Percentiles rank a stretch among this genome's conserved stretches.
Conservation (phyloP, 2,113 vertebrate genomes). For the Himantopus leucocephalus region DNA sequence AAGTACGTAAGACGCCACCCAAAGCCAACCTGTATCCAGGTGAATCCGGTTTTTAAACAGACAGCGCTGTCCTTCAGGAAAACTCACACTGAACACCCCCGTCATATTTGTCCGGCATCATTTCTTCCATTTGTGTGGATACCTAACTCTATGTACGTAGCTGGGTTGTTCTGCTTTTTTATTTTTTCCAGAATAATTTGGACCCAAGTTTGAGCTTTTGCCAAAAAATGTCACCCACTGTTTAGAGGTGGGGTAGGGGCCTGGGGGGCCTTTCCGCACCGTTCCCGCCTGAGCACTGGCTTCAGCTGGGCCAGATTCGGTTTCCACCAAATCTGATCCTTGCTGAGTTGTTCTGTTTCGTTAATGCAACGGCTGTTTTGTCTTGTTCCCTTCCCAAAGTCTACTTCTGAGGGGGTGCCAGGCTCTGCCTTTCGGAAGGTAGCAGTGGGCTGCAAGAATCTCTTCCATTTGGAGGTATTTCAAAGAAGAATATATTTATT, state of each 20-base stretch:
- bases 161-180: no score
- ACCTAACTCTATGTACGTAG: background rate
- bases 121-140: background rate
- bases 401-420: background rate
- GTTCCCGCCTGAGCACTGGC: background rate
- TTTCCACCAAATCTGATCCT: background rate
- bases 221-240: accelerated
- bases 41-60: background rate
- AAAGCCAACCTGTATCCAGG: background rate
- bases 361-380: background rate
- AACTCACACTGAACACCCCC: background rate
- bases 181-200: background rate
- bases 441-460: background rate
- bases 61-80: background rate
- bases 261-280: background rate
- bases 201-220: background rate
- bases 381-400: background rate
- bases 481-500: background rate
- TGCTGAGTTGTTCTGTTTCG: background rate
- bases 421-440: background rate
- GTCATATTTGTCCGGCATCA: background rate
- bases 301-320: background rate
- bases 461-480: background rate
- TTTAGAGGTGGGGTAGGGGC: background rate
- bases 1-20: background rate